Evolutionary conservation across 2,797 vertebrate genomes (phyloP).

Genomic region (Amblyraja radiata): DNA sequence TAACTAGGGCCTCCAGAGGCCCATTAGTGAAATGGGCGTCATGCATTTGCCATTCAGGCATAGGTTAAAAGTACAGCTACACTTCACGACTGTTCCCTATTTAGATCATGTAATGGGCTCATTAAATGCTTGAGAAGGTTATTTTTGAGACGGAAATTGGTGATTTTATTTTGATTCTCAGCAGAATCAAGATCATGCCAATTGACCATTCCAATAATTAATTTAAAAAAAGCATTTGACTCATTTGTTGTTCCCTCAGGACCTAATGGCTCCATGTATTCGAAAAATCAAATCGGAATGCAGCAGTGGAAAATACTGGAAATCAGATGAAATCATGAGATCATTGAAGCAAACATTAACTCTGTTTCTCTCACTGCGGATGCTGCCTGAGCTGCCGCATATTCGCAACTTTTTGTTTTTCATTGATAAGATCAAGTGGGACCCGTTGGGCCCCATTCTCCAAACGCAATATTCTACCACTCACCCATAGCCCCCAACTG

Average conservation of each 20-base stretch:
- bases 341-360: no score
- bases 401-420: no score
- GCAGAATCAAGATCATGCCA: not conserved
- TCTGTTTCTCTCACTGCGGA: no score
- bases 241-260: not conserved
- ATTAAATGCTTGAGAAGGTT: not conserved
- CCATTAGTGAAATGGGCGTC: not conserved
- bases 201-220: not conserved
- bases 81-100: not conserved
- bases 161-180: not conserved
- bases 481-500: no score
- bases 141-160: not conserved
- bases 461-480: no score
- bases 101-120: not conserved
- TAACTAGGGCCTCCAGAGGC: not conserved
- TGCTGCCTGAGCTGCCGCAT: no score
- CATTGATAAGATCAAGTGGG: no score
- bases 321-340: not conserved
- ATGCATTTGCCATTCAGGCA: not conserved
- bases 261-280: not conserved
- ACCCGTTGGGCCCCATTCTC: no score
- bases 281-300: not conserved
- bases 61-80: not conserved
- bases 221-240: not conserved
- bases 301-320: not conserved